Evolutionary conservation across 2,113 vertebrate species (phyloP), one percentile per base, ranked within the genome.

Genomic region (Tonatia bakeri): DNA sequence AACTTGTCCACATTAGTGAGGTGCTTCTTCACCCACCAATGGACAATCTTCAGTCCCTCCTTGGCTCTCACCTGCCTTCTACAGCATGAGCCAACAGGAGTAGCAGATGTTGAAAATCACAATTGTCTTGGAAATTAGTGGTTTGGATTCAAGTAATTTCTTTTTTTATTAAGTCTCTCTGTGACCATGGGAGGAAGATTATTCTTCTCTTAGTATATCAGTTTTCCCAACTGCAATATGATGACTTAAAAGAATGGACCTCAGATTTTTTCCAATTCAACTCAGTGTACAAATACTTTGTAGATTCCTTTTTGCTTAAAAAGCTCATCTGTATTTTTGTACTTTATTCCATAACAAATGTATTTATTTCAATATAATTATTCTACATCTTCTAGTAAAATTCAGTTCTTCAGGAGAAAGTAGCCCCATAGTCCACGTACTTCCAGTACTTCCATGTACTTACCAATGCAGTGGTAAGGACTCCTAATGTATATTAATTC

Each of bases 321-420:
- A 95, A 81, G 7, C 9, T 87, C 43, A 77, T 72, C 4, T 90
- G 0, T 65, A 43, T 52, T 20, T 76, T 86, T 81, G 31, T 47
- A 72, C 59, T 81, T 0, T 20, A 65, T 19, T 91, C 3, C 15
- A 54, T 38, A 89, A 81, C 12, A 87, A 73, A 54, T 72, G 9
- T 76, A 6, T 88, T 93, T 75, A 92, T 83, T 90, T 80, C 11
- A 77, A 28, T 87, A 33, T 73, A 94, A 79, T 72, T 95, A 2
- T 84, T 90, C 40, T 24, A 67, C 81, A 38, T 65, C 22, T 84
- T 87, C 47, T 85, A 69, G 22, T 43, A 85, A 84, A 91, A 91
- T 17, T 84, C 13, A 38, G 6, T 38, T 80, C 5, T 88, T 54
- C 40, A 28, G 6, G 36, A 50, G 10, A 84, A 28, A 67, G 77